A percentile compares a stretch with the other conserved stretches of the same genome.
Conservation (phyloP, 2,888 invertebrate species). For the Eupithecia pulchellata region DNA sequence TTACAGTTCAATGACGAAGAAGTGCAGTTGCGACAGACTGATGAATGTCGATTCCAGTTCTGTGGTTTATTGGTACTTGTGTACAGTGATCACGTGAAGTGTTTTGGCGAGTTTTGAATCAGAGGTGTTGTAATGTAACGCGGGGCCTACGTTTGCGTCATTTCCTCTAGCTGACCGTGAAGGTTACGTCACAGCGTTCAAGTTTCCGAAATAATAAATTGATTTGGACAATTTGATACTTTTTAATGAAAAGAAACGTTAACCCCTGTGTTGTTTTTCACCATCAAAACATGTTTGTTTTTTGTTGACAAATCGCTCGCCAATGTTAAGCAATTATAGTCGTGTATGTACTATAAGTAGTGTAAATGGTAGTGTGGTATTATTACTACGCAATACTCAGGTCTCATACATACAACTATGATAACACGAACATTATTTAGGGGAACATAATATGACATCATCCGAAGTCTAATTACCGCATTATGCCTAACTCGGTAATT, state of each 20-base stretch:
- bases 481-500: constrained; percentile 31
- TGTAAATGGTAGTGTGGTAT: neutral
- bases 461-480: constrained; percentile 51
- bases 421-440: constrained; percentile 51
- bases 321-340: constrained; percentile 31
- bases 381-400: constrained; percentile 37
- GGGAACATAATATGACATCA: constrained; percentile 60
- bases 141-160: constrained; percentile 73
- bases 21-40: constrained; percentile 39
- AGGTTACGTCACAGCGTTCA: constrained; percentile 74
- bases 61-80: constrained; percentile 43
- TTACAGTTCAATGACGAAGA: constrained; percentile 44
- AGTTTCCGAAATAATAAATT: constrained; percentile 51
- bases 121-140: constrained; percentile 71
- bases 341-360: constrained; percentile 21
- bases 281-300: constrained; percentile 15
- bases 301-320: constrained; percentile 14
- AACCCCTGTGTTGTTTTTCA: neutral
- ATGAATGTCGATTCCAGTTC: constrained; percentile 51
- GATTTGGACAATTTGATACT: constrained; percentile 25
- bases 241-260: constrained; percentile 1
- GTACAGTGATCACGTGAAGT: constrained; percentile 56
- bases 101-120: constrained; percentile 68
- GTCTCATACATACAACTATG: constrained; percentile 25
- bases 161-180: constrained; percentile 83